Percentiles rank a stretch among this genome's conserved stretches.
These are phyloP conservation scores for Myxocyprinus asiaticus DNA, from an alignment of 2,113 vertebrate species.

Conservation along the genomic window DNA sequence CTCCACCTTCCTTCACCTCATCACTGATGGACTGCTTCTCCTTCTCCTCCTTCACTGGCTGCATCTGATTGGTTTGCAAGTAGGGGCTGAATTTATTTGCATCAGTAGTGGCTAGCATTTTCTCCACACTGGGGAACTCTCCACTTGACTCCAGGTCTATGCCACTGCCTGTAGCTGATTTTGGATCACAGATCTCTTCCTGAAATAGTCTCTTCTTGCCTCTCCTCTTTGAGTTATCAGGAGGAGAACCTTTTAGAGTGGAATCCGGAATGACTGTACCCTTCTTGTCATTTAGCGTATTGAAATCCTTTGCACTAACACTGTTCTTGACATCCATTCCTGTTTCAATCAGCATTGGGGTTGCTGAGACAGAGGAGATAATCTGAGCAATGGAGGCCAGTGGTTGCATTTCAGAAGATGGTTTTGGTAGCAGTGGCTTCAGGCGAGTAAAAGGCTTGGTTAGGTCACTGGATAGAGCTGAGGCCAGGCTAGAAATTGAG, in stretches of 20 bases:
- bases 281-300: conserved; percentile 71
- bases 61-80: conserved; percentile 79
- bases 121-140: conserved; percentile 97
- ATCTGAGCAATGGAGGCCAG: conserved; percentile 98
- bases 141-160: conserved; percentile 94
- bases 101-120: conserved; percentile 95
- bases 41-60: conserved; percentile 50
- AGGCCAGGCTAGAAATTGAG: conserved; percentile 55
- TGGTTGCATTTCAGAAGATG: conserved; percentile 83
- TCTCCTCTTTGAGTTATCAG: conserved; percentile 47
- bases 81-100: conserved; percentile 93
- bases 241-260: conserved; percentile 18
- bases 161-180: conserved; percentile 37
- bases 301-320: conserved; percentile 51
- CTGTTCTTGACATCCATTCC: conserved; percentile 64
- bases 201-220: conserved; percentile 51
- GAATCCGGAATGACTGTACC: conserved; percentile 62
- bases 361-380: conserved; percentile 93
- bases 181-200: conserved; percentile 32
- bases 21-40: conserved; percentile 71
- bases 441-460: conserved; percentile 80
- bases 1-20: conserved; percentile 74
- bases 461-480: conserved; percentile 59
- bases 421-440: conserved; percentile 94
- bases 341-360: conserved; percentile 84